Evolutionary conservation across 2,888 invertebrate species (phyloP).

Genomic region (Conomelus anceps): DNA sequence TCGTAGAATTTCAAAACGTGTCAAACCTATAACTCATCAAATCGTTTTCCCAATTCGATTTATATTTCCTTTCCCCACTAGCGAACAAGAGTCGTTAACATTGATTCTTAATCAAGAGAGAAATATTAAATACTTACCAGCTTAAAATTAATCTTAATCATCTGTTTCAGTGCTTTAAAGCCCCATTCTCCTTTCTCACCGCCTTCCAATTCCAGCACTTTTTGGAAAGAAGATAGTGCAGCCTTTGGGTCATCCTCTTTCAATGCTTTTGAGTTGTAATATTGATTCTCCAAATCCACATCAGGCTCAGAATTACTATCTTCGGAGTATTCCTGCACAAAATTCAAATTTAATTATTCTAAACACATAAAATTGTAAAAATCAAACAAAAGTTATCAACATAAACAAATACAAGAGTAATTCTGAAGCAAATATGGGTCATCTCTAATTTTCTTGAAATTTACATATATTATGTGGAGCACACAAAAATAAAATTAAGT

Average conservation of each 20-base stretch:
- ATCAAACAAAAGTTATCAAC: no score
- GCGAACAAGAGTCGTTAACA: no score
- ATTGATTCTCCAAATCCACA: slow-evolving; percentile 98
- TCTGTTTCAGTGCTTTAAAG: slow-evolving; percentile 98
- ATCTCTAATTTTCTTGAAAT: no score
- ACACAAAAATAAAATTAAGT: no score
- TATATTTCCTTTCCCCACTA: no score
- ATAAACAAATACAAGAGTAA: no score
- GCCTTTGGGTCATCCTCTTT: slow-evolving; percentile 94
- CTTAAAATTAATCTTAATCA: slow-evolving; percentile 99
- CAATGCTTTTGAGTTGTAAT: slow-evolving; percentile 96
- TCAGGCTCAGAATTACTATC: slow-evolving; percentile 99
- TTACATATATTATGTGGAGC: no score
- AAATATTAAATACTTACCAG: slow-evolving; percentile 58
- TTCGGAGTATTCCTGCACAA: slow-evolving; percentile 88
- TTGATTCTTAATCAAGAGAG: no score
- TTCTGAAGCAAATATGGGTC: no score
- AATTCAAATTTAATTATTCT: slow-evolving; percentile 13
- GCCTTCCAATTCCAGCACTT: slow-evolving; percentile 92
- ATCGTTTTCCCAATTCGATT: no score
- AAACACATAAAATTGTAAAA: not conserved
- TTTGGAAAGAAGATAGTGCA: slow-evolving; percentile 88
- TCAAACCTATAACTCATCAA: no score
- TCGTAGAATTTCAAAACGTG: no score
- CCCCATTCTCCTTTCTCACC: slow-evolving; percentile 99